These are phyloP conservation scores for Acleris literana DNA, from an alignment of 2,888 invertebrate species.

Conservation along the genomic window DNA sequence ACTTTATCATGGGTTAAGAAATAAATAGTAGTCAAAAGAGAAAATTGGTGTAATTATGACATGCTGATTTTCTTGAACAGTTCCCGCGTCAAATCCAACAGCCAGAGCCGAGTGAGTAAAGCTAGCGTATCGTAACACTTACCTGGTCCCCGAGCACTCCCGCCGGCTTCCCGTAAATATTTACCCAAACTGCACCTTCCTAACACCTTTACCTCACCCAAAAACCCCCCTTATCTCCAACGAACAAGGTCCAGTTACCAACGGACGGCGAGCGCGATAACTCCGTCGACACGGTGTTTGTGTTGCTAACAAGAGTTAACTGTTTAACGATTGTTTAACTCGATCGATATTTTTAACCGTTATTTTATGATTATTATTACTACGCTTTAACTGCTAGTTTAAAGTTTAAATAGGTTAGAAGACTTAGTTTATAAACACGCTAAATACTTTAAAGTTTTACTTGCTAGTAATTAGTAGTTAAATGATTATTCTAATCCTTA, in stretches of 20 bases:
- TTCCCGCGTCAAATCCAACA: too few relatives aligned
- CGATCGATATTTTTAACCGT: conserved; percentile 62
- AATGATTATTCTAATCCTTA: too few relatives aligned
- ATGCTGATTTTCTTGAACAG: too few relatives aligned
- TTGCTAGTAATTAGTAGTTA: too few relatives aligned
- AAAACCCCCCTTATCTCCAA: conserved; percentile 42
- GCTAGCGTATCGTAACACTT: conserved; percentile 3
- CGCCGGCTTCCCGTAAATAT: conserved; percentile 26
- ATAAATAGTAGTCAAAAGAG: too few relatives aligned
- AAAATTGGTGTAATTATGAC: too few relatives aligned
- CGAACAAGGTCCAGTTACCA: conserved; percentile 41
- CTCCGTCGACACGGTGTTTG: conserved; percentile 53
- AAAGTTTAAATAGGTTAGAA: conserved; percentile 3
- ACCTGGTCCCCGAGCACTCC: conserved; percentile 19
- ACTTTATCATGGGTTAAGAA: too few relatives aligned
- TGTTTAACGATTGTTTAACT: conserved; percentile 61
- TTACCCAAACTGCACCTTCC: conserved; percentile 50
- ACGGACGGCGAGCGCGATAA: conserved; percentile 34
- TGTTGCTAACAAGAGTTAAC: conserved; percentile 48
- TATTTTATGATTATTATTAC: conserved; percentile 53
- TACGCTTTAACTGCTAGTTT: neutral
- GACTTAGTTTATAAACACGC: neutral
- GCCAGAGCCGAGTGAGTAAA: neutral
- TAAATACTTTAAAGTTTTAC: neutral
- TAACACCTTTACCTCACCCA: conserved; percentile 33